Conservation (phyloP, 2,113 vertebrate species). For the Pyrgilauda ruficollis region DNA sequence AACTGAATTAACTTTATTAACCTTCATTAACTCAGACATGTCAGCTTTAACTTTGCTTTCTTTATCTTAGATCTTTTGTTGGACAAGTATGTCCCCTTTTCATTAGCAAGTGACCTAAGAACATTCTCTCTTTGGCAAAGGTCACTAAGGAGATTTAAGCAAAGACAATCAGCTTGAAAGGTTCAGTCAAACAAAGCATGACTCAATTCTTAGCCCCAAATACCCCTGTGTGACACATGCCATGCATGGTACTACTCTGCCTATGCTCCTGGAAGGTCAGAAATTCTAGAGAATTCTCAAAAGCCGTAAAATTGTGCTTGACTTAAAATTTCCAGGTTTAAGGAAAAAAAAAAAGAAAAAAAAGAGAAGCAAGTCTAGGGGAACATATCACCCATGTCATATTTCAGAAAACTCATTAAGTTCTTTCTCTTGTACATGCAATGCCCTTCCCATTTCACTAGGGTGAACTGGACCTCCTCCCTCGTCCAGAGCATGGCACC, state of each 20-base stretch:
- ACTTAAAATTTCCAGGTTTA: not conserved
- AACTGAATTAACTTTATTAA: slow-evolving; percentile 34
- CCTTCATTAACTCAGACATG: not conserved
- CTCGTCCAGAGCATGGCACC: not conserved
- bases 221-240: not conserved
- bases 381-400: not conserved
- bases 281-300: not conserved
- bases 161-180: slow-evolving; percentile 16
- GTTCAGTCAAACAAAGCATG: slow-evolving; percentile 15
- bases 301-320: not conserved
- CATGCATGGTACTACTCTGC: not conserved
- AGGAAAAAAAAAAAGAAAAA: too few relatives aligned
- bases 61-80: slow-evolving; percentile 11
- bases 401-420: not conserved
- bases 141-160: slow-evolving; percentile 4
- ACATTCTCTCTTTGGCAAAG: slow-evolving; percentile 18
- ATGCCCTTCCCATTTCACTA: not conserved
- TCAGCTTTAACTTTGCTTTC: not conserved
- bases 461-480: not conserved
- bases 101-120: slow-evolving; percentile 42
- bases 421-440: not conserved
- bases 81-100: not conserved
- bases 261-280: not conserved
- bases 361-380: not conserved
- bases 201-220: not conserved